Conservation (phyloP, 2,888 invertebrate genomes). For the Arctia plantaginis region DNA sequence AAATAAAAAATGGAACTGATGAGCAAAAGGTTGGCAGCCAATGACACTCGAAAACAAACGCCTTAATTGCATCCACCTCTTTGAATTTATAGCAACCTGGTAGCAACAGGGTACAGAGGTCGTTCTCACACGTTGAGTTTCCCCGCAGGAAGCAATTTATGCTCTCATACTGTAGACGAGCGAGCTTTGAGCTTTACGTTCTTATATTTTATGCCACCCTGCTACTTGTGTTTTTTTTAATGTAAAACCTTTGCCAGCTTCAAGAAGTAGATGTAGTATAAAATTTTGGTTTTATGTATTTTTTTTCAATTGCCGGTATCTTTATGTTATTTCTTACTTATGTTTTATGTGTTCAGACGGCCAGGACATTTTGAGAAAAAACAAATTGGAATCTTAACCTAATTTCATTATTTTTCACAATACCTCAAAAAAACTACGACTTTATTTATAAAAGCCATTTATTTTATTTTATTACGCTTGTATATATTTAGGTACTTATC, state of each 20-base stretch:
- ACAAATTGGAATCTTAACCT: neutral
- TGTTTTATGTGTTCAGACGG: neutral
- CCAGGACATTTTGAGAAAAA: neutral
- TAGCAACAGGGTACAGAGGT: constrained; percentile 63
- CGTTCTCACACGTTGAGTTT: constrained; percentile 71
- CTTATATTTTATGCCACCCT: constrained; percentile 65
- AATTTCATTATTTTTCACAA: too few species aligned
- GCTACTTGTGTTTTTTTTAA: constrained; percentile 54
- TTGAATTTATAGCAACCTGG: constrained; percentile 65
- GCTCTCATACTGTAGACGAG: constrained; percentile 54
- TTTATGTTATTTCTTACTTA: neutral
- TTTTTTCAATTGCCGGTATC: neutral
- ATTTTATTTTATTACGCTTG: neutral
- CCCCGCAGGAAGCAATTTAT: constrained; percentile 73
- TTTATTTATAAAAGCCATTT: neutral
- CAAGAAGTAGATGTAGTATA: constrained; percentile 4
- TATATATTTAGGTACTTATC: neutral
- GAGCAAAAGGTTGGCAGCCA: constrained; percentile 34
- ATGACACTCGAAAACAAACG: constrained; percentile 46
- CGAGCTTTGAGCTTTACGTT: constrained; percentile 64
- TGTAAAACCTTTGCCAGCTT: constrained; percentile 18
- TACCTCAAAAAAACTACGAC: too few species aligned
- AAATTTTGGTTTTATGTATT: neutral
- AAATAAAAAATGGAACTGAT: constrained; percentile 42
- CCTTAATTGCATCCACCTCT: constrained; percentile 61